Percentiles rank a stretch among this genome's conserved stretches.
Evolutionary conservation across 2,888 invertebrate genomes (phyloP).

Genomic region (Rotaria macrura): DNA sequence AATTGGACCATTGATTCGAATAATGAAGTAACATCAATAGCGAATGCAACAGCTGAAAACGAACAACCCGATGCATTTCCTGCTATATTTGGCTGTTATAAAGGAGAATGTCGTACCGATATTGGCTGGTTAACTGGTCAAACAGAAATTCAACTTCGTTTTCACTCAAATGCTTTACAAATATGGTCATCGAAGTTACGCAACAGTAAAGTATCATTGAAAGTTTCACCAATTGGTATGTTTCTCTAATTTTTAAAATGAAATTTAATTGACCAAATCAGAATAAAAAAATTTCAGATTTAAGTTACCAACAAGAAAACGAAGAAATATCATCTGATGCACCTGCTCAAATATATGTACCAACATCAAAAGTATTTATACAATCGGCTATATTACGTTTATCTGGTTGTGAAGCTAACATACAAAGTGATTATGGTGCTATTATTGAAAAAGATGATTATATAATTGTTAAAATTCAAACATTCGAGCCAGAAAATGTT

Average conservation of each 20-base stretch:
- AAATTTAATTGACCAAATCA: not conserved
- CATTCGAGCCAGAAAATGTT: constrained; percentile 15
- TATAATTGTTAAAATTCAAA: constrained; percentile 15
- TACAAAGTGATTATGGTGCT: constrained; percentile 13
- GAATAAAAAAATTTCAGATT: not conserved
- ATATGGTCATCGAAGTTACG: not conserved
- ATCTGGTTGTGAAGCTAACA: not conserved
- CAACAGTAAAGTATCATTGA: not conserved
- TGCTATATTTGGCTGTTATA: not conserved
- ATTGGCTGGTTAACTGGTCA: constrained; percentile 19
- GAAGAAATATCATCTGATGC: not conserved
- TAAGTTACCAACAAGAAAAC: constrained; percentile 5
- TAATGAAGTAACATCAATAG: not conserved
- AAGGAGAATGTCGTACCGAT: not conserved
- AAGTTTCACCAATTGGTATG: not conserved
- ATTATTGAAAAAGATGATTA: not conserved
- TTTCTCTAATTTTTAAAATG: not conserved
- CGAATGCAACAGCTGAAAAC: not conserved
- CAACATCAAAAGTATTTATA: not conserved
- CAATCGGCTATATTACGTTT: constrained; percentile 7
- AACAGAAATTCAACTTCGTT: constrained; percentile 15
- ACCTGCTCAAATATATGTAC: not conserved
- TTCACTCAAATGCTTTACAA: constrained; percentile 8
- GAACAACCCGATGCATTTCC: not conserved
- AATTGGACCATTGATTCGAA: not conserved